Conservation (phyloP, 1,140 invertebrate species). For the Vanessa tameamea region DNA sequence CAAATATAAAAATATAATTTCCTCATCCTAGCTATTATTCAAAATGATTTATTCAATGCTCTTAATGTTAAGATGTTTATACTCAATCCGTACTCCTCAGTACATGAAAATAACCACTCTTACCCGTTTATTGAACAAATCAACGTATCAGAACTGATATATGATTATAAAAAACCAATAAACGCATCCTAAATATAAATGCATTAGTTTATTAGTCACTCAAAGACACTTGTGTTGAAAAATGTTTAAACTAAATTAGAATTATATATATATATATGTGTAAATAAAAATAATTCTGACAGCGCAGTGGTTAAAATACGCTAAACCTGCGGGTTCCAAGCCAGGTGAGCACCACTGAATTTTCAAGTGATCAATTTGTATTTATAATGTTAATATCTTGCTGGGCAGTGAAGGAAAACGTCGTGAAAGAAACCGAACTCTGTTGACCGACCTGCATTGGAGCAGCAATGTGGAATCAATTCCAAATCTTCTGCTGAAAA, state of each 20-base stretch:
- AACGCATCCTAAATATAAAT: slow-evolving; percentile 68
- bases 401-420: too few species aligned
- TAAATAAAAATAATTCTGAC: too few species aligned
- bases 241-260: slow-evolving; percentile 16
- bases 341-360: too few species aligned
- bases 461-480: too few species aligned
- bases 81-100: slow-evolving; percentile 31
- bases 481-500: too few species aligned
- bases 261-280: too few species aligned
- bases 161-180: slow-evolving; percentile 74
- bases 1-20: slow-evolving; percentile 16
- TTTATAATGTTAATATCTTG: too few species aligned
- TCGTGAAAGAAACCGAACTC: too few species aligned
- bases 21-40: not conserved
- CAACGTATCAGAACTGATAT: slow-evolving; percentile 56
- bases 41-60: slow-evolving; percentile 49
- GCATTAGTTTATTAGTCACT: slow-evolving; percentile 73
- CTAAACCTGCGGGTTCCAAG: too few species aligned
- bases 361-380: too few species aligned
- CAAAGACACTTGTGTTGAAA: slow-evolving; percentile 38
- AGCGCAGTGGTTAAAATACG: too few species aligned
- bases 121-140: slow-evolving; percentile 48
- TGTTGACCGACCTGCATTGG: too few species aligned
- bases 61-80: slow-evolving; percentile 46
- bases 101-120: slow-evolving; percentile 53